Evolutionary conservation across 2,113 vertebrate species (phyloP).

Genomic region (Beaufortia kweichowensis): DNA sequence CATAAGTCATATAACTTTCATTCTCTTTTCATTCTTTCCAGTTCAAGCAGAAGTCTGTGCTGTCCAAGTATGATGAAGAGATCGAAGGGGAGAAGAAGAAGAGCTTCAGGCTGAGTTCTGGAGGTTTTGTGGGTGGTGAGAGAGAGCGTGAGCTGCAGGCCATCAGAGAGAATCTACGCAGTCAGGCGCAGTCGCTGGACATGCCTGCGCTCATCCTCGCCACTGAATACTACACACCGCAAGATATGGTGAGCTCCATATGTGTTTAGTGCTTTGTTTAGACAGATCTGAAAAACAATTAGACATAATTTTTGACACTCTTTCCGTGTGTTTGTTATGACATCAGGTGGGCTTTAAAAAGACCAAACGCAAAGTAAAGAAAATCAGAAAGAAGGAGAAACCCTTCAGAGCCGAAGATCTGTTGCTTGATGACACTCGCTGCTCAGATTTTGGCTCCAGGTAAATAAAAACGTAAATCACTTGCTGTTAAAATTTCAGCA

Average conservation of each 20-base stretch:
- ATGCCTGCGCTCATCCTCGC: conserved; percentile 74
- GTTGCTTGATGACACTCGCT: conserved; percentile 69
- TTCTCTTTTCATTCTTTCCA: conserved; percentile 38
- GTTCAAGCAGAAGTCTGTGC: conserved; percentile 76
- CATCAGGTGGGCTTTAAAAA: conserved; percentile 82
- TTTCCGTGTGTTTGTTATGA: not conserved
- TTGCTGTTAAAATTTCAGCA: not conserved
- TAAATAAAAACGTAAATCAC: conserved; percentile 24
- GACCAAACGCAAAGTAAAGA: conserved; percentile 82
- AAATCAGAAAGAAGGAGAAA: conserved; percentile 85
- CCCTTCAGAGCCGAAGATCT: conserved; percentile 62
- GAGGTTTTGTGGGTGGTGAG: conserved; percentile 77
- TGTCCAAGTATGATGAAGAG: conserved; percentile 89
- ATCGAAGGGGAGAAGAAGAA: conserved; percentile 87
- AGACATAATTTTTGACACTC: not conserved
- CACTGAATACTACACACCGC: conserved; percentile 83
- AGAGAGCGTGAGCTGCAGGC: conserved; percentile 82
- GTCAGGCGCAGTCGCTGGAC: conserved; percentile 82
- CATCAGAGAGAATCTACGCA: conserved; percentile 77
- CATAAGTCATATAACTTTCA: too few relatives aligned
- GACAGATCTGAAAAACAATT: not conserved
- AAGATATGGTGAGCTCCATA: conserved; percentile 81
- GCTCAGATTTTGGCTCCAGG: conserved; percentile 85
- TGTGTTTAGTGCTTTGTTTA: not conserved
- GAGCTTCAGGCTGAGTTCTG: conserved; percentile 78